Evolutionary conservation across 1,140 invertebrate genomes (phyloP).

Genomic region (Pseudobourletiella spinata): DNA sequence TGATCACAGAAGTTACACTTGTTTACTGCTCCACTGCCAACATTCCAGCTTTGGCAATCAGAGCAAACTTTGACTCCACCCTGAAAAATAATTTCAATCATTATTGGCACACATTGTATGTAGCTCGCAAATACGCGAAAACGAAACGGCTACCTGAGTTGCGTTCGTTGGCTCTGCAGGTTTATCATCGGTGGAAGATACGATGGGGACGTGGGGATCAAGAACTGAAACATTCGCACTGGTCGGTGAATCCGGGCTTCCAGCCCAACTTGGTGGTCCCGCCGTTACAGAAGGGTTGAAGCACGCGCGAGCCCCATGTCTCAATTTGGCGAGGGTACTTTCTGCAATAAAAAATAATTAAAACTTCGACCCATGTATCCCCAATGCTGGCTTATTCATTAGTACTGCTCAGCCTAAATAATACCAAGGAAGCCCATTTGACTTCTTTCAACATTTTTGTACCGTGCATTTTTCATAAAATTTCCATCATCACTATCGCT

Average conservation of each 20-base stretch:
- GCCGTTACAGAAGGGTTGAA: background rate
- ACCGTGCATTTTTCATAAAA: background rate
- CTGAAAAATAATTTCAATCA: background rate
- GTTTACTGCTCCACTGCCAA: background rate
- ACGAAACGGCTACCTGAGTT: too few species aligned
- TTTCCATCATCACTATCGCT: too few species aligned
- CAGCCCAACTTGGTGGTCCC: background rate
- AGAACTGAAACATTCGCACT: background rate
- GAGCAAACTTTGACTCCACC: background rate
- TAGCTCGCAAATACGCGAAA: background rate
- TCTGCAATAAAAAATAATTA: constrained; percentile 15
- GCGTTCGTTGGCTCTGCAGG: too few species aligned
- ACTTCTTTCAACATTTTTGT: background rate
- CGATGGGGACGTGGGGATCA: background rate
- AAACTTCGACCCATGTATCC: background rate
- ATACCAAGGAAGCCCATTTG: background rate
- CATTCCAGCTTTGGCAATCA: constrained; percentile 8
- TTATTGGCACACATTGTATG: background rate
- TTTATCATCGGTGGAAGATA: background rate
- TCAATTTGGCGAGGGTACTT: constrained; percentile 14
- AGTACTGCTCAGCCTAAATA: background rate
- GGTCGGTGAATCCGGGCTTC: background rate
- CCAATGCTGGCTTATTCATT: background rate
- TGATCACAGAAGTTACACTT: constrained; percentile 22
- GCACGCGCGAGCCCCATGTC: constrained; percentile 10